These are phyloP conservation scores for Epinephelus coioides DNA, from an alignment of 2,797 vertebrate genomes.

Conservation along the genomic window DNA sequence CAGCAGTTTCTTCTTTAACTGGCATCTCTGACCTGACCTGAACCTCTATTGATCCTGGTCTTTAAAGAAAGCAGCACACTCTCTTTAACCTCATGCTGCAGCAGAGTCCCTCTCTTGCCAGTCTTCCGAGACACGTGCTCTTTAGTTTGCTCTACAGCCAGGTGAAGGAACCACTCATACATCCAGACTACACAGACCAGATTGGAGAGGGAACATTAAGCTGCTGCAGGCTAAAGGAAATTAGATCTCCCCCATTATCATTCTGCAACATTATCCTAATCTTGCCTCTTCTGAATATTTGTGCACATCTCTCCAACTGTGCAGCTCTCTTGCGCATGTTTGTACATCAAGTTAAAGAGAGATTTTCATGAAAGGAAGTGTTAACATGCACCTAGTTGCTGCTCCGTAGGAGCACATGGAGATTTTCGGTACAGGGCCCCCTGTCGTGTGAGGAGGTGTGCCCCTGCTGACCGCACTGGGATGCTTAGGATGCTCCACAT, in stretches of 20 bases:
- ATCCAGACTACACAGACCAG: neutral
- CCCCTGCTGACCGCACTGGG: conserved; percentile 61
- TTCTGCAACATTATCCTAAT: conserved; percentile 15
- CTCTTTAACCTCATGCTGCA: conserved; percentile 5
- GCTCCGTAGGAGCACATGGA: conserved; percentile 28
- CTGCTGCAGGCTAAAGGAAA: conserved; percentile 36
- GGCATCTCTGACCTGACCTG: neutral
- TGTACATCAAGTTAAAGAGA: neutral
- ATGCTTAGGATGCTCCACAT: conserved; percentile 74
- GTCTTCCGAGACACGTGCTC: neutral
- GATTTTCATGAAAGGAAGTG: conserved; percentile 1
- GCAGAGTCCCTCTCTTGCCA: neutral
- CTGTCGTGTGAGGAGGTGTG: conserved; percentile 44
- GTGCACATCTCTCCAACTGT: neutral
- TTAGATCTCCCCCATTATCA: conserved; percentile 19
- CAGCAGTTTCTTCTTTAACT: neutral
- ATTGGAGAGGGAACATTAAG: conserved; percentile 25
- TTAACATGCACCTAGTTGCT: conserved; percentile 7
- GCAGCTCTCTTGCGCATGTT: neutral
- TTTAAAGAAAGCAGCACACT: neutral
- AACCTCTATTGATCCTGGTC: neutral
- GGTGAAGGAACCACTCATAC: conserved; percentile 13
- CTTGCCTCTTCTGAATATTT: neutral
- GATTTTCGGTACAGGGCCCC: conserved; percentile 40
- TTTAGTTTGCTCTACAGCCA: conserved; percentile 20